Conservation (phyloP, 2,888 invertebrate genomes). For the Sthenelais limicola region DNA sequence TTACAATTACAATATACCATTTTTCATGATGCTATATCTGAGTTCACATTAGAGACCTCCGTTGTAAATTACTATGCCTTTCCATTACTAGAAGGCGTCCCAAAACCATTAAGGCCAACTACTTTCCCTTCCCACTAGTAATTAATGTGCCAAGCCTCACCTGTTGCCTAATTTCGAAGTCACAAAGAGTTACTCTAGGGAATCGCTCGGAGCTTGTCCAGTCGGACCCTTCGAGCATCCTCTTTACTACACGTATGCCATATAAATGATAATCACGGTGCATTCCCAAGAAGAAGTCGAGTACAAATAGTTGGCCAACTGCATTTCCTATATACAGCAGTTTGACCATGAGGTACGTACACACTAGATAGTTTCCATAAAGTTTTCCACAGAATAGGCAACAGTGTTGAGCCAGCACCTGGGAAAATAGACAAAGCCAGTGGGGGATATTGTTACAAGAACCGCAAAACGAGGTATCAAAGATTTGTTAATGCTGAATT, state of each 20-base stretch:
- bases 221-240: slow-evolving; percentile 68
- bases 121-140: too few relatives aligned
- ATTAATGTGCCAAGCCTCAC: too few relatives aligned
- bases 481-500: too few relatives aligned
- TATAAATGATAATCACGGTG: slow-evolving; percentile 65
- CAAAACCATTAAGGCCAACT: too few relatives aligned
- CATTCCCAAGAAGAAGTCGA: slow-evolving; percentile 72
- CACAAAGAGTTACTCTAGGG: slow-evolving; percentile 71
- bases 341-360: slow-evolving; percentile 71
- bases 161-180: slow-evolving; percentile 58
- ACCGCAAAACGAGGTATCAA: too few relatives aligned
- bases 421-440: too few relatives aligned
- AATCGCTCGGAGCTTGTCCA: slow-evolving; percentile 68
- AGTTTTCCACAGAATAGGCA: slow-evolving; percentile 69
- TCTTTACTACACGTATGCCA: slow-evolving; percentile 72
- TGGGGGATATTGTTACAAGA: too few relatives aligned
- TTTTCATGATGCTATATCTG: too few relatives aligned
- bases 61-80: too few relatives aligned
- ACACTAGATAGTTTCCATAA: slow-evolving; percentile 73
- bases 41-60: too few relatives aligned
- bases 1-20: too few relatives aligned
- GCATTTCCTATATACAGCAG: slow-evolving; percentile 72
- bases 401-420: slow-evolving; percentile 64
- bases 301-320: slow-evolving; percentile 73
- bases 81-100: too few relatives aligned